A percentile compares a stretch with the other conserved stretches of the same genome.
Conservation (phyloP, 1,140 invertebrate genomes). For the Drosophila simulans region DNA sequence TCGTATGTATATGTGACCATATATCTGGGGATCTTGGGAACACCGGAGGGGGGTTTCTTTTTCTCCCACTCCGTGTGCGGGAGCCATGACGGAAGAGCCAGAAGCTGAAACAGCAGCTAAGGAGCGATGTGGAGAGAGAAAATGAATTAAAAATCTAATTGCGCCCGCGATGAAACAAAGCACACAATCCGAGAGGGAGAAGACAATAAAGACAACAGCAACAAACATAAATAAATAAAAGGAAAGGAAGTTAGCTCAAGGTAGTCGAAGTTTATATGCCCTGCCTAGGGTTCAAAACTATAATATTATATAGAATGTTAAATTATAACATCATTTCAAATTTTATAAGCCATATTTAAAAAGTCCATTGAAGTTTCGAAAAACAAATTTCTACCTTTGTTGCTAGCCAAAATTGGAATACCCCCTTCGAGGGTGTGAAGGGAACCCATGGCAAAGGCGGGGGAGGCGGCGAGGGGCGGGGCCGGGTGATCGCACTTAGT, state of each 20-base stretch:
- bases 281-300: not conserved
- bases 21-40: constrained; percentile 1
- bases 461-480: constrained; percentile 37
- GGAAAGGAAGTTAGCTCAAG: constrained; percentile 26
- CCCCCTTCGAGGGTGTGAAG: not conserved
- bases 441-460: constrained; percentile 10
- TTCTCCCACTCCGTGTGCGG: constrained; percentile 40
- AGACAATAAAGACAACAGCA: constrained; percentile 50
- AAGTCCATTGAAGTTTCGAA: not conserved
- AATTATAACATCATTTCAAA: not conserved
- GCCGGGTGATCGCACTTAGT: constrained; percentile 72
- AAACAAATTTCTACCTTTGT: too few species aligned
- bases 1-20: not conserved
- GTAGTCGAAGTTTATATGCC: not conserved
- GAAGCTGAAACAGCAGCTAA: constrained; percentile 42
- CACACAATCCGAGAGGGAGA: constrained; percentile 56
- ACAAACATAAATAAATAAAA: constrained; percentile 37
- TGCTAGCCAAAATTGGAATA: not conserved
- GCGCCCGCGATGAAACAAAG: constrained; percentile 77
- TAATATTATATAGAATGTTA: too few species aligned
- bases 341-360: too few species aligned
- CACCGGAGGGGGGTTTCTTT: not conserved
- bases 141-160: constrained; percentile 83
- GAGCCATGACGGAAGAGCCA: constrained; percentile 72
- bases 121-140: constrained; percentile 50